These are phyloP conservation scores for Sciurus niger DNA, from an alignment of 2,113 vertebrate genomes.

Conservation along the genomic window DNA sequence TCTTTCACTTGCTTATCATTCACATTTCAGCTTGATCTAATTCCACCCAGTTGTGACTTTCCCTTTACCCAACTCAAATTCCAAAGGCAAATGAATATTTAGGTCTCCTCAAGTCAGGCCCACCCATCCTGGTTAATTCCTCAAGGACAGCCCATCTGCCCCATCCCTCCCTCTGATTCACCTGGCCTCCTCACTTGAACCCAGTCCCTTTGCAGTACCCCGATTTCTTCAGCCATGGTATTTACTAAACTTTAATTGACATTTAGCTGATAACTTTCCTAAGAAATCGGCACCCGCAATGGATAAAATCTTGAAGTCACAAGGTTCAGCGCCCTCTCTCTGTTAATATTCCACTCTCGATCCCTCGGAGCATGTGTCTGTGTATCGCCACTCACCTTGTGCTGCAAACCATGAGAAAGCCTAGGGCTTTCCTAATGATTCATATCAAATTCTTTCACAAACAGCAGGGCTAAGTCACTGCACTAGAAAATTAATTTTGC, in stretches of 20 bases:
- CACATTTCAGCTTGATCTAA: neutral
- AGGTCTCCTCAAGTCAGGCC: neutral
- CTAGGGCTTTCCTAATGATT: neutral
- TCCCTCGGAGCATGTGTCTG: neutral
- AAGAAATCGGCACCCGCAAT: neutral
- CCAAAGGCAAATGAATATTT: neutral
- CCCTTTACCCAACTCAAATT: neutral
- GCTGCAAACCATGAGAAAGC: neutral
- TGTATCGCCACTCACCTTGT: no score
- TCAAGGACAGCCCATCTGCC: neutral
- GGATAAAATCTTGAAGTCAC: neutral
- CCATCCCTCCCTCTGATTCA: no score
- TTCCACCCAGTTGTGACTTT: neutral
- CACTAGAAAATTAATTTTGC: slow-evolving; percentile 6
- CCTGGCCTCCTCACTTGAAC: neutral
- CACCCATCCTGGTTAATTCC: neutral
- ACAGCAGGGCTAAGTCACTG: neutral
- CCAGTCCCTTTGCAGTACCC: neutral
- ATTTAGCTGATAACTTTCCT: neutral
- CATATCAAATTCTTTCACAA: slow-evolving; percentile 14
- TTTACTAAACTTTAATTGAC: neutral
- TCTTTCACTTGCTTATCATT: neutral
- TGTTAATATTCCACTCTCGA: neutral
- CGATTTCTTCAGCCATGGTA: neutral
- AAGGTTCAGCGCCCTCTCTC: neutral